Base-by-base conservation (phyloP, 2,113 vertebrate species). In the Phylloscopus trochilus region DNA sequence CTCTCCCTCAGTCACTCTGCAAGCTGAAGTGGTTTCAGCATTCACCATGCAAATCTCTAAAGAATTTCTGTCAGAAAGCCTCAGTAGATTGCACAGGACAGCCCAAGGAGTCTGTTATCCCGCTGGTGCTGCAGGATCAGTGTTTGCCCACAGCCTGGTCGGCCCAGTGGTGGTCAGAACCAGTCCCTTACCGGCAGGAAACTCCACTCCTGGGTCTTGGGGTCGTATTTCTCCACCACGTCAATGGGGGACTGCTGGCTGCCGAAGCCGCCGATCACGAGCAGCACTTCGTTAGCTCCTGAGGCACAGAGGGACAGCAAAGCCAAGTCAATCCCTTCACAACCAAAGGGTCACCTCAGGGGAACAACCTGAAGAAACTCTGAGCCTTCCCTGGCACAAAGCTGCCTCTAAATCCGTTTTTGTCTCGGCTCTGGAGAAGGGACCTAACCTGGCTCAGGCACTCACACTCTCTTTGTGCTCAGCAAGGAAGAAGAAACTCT, bases 191-290 rank as follows among this genome's bases (percentile, higher is more conserved):
- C 99, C 31, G 99, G 99, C 66, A 99, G 97, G 95, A 99, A 99
- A 95, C 98, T 99, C 99, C 99, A 99, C 91, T 99, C 99, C 92
- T 99, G 99, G 37, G 99, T 99, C 97, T 99, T 99, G 6, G 99
- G 99, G 95, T 99, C 99, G 9, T 99, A 99, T 92, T 99, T 99
- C 95, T 99, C 99, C 46, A 99, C 99, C 37, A 99, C 98, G 6
- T 99, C 99, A 22, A 99, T 99, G 26, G 99, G 99, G 21, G 99
- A 99, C 80, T 99, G 99, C 83, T 99, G 99, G 96, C 99, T 99
- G 91, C 99, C 99, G 19, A 99, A 99, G 74, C 99, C 99, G 1
- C 99, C 99, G 4, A 99, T 99, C 72, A 99, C 99, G 73, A 99
- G 97, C 78, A 99, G 98, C 44, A 99, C 99, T 93, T 99, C 99